Evolutionary conservation across 2,888 invertebrate genomes (phyloP).

Genomic region (Ecdyonurus torrentis): DNA sequence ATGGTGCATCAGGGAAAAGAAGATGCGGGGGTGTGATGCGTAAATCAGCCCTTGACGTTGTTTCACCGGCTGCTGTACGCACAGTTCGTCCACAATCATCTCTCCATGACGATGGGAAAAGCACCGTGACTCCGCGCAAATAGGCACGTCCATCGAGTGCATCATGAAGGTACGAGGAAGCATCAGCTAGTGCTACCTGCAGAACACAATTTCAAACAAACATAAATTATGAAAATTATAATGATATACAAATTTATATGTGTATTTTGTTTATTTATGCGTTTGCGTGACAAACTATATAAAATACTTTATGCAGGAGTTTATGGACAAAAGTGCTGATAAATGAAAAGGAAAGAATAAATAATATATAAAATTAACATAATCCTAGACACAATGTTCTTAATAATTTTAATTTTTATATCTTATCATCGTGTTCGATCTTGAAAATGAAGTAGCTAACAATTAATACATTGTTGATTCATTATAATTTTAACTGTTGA

Average conservation of each 20-base stretch:
- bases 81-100: conserved; percentile 21
- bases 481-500: no score
- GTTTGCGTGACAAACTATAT: not conserved
- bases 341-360: not conserved
- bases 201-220: conserved; percentile 18
- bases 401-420: no score
- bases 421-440: no score
- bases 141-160: conserved; percentile 38
- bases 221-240: not conserved
- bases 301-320: not conserved
- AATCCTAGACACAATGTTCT: not conserved
- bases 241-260: no score
- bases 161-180: conserved; percentile 36
- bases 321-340: not conserved
- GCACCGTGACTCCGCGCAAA: conserved; percentile 37
- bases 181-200: conserved; percentile 35
- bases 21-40: conserved; percentile 32
- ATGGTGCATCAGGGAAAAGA: conserved; percentile 33
- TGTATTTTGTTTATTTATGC: no score
- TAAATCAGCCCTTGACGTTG: conserved; percentile 30
- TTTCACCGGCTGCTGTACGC: conserved; percentile 28
- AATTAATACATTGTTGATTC: no score
- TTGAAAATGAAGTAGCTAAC: no score
- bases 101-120: conserved; percentile 41
- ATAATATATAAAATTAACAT: not conserved